Evolutionary conservation across 2,888 invertebrate species (phyloP), one percentile per base, ranked within the genome.

Genomic region (Leptarthrus brevirostris): DNA sequence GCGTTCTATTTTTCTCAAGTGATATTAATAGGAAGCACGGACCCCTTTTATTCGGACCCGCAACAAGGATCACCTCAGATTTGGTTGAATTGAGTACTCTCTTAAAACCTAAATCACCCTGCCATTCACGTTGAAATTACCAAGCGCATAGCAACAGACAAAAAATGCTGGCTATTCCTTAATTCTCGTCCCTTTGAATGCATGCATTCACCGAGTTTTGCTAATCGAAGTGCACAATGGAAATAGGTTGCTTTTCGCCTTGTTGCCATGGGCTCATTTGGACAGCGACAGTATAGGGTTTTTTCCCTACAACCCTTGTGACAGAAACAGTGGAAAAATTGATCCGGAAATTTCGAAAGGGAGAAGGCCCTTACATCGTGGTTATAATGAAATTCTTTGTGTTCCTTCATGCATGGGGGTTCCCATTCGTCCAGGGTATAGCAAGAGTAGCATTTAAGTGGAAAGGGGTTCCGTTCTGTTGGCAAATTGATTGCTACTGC

Each of bases 271-370:
- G n/a, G 44, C 44, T 14, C 44, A 6, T 30, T 30, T 44, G 3
- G 12, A n/a, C 4, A 4, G 4, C 8, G n/a, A 44, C 12, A 14
- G 44, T 12, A 8, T 12, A n/a, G 44, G 16, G n/a, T 12, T 44
- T 4, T 44, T 44, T 44, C 44, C 44, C 16, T 44, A 5, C 16
- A 14, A 14, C n/a, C 44, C 44, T 12, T 12, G 4, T 12, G 44
- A 44, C 16, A 44, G 44, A 44, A 44, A 14, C n/a, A 44, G 16
- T 44, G 44, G 44, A 44, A 44, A 44, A 44, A 44, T 44, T 44
- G 44, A 44, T 44, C 44, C 44, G 44, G 44, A 44, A 44, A 44
- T 44, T 44, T 44, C 44, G 44, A 44, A 44, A n/a, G 44, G 44
- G 5, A 12, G 12, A 44, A 14, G 44, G n/a, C 44, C 12, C 44